Evolutionary conservation across 2,797 vertebrate genomes (phyloP), one percentile per base, ranked within the genome.

Genomic region (Todus mexicanus): DNA sequence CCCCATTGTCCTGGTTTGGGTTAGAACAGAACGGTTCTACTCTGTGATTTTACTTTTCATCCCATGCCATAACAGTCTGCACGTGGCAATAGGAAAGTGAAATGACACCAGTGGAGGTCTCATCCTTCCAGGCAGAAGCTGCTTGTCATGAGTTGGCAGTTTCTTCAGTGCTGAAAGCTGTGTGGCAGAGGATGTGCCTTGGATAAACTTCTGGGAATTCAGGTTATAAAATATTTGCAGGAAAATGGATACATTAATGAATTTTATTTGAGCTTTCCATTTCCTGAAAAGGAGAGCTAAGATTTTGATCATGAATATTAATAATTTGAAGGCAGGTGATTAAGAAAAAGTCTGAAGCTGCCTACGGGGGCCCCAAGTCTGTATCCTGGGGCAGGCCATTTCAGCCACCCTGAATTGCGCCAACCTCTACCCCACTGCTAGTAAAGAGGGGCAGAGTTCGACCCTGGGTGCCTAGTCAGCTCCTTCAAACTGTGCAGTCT

Each of bases 261-360:
- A 77, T 90, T 86, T 86, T 63, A 51, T 80, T 88, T 63, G 78
- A 87, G n/a, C 16, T 89, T 89, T 79, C 87, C 26, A 85, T 85
- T 92, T 94, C 72, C 90, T 76, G 75, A 72, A 43, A 43, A 69
- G 35, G 42, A 79, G 82, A 69, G 51, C 13, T 50, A 53, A 59
- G 42, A 50, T 85, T 84, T 42, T 45, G 38, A 61, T 61, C n/a
- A 78, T 78, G 35, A 84, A 73, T 82, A 92, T 87, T 76, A 87
- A 82, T 69, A 40, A 89, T 21, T 19, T 53, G 45, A 84, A 81
- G 50, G 15, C 29, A 56, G 33, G 16, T 23, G 40, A 80, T 64
- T 48, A 56, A 64, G 51, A 47, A 25, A n/a, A 80, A 40, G 7
- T 37, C 68, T 57, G 74, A 79, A 31, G 37, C 25, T 79, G 37